Base-by-base conservation (phyloP, 2,113 vertebrate species). In the Terrapene triunguis region DNA sequence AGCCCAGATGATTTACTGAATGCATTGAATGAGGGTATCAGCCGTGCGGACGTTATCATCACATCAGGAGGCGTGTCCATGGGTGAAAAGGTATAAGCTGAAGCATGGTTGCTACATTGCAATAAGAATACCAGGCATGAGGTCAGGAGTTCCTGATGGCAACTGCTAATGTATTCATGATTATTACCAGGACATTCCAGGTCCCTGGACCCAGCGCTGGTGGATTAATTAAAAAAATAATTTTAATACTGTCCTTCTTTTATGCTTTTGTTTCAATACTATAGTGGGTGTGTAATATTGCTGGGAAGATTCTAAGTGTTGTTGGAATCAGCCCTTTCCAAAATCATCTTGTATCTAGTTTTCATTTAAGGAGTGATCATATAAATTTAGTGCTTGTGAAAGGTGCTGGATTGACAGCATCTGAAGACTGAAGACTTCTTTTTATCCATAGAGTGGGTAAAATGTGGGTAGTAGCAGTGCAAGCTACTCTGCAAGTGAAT, bases 1-100 rank as follows among this genome's bases (percentile, higher is more conserved):
- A 99, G 99, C 98, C 99, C 99, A 96, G 99, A 99, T 98, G 99
- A 99, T 98, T 99, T 99, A 98, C 98, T 99, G 98, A 99, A 99
- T 97, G 99, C 99, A 98, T 98, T 99, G 98, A 99, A 99, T 97
- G 99, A 99, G 98, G 99, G 99, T 97, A 99, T 99, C 98, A 99
- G 99, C 97, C 99, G 99, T 97, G 99, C 99, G 97, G 99, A 99
- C 98, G 99, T 99, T 98, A 99, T 99, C 98, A 99, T 99, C 98
- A 99, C 99, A 97, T 99, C 99, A 98, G 99, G 99, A 98, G 99
- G 99, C 78, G 99, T 99, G 94, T 99, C 99, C 94, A 99, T 99
- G 99, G 99, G 99, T 76, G 99, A 99, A 98, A 99, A 99, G 99
- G 99, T 99, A 98, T 98, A 97, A 95, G 88, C 84, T 93, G 90